Conservation (phyloP, 2,113 vertebrate genomes). For the Microcebus jonahi region DNA sequence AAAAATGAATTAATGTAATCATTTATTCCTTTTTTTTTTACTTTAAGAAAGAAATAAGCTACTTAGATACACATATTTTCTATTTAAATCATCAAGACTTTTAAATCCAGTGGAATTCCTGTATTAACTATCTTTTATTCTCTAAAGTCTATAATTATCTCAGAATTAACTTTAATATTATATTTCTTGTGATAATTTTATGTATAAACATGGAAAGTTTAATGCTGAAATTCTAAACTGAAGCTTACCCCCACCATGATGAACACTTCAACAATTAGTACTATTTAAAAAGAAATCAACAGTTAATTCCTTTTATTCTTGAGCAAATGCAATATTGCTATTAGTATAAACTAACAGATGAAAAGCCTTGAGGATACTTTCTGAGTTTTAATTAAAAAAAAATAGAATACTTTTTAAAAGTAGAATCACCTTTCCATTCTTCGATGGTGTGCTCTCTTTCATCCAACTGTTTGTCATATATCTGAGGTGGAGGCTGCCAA, state of each 20-base stretch:
- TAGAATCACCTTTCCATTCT: conserved; percentile 97
- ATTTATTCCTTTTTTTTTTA: neutral
- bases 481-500: conserved; percentile 96
- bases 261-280: neutral
- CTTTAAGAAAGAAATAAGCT: neutral
- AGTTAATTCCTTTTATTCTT: conserved; percentile 29
- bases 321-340: neutral
- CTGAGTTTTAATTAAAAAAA: neutral
- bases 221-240: conserved; percentile 25
- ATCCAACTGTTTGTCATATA: conserved; percentile 99
- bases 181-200: conserved; percentile 10
- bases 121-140: neutral
- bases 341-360: neutral
- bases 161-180: neutral
- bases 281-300: neutral
- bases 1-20: neutral
- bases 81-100: neutral
- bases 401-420: neutral
- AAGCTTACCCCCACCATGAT: neutral
- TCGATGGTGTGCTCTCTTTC: conserved; percentile 99
- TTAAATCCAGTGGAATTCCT: neutral
- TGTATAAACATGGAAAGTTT: neutral
- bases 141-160: conserved; percentile 23
- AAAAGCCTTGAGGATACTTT: neutral
- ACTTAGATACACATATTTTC: neutral